A percentile compares a stretch with the other conserved stretches of the same genome.
These are phyloP conservation scores for Anodontia alba DNA, from an alignment of 2,888 invertebrate species.

Conservation along the genomic window DNA sequence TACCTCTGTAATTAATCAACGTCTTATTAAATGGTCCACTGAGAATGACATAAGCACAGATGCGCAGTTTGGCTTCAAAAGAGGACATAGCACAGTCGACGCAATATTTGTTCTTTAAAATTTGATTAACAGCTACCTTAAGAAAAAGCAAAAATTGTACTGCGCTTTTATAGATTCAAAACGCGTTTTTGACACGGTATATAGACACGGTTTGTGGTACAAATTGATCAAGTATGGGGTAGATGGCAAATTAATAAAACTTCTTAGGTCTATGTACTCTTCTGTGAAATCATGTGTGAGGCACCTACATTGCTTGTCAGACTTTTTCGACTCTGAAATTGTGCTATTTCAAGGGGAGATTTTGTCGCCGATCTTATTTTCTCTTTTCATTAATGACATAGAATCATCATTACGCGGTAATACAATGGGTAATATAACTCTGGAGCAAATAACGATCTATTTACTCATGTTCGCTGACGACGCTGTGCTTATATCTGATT, in stretches of 20 bases:
- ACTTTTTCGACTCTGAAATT: slow-evolving; percentile 14
- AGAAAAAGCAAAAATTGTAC: not conserved
- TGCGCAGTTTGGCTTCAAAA: slow-evolving; percentile 12
- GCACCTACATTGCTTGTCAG: not conserved
- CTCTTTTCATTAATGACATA: too few species aligned
- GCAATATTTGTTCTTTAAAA: slow-evolving; percentile 20
- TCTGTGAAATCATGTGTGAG: slow-evolving; percentile 10
- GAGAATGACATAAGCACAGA: slow-evolving; percentile 10
- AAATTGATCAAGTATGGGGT: too few species aligned
- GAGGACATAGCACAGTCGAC: not conserved
- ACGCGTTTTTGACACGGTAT: too few species aligned
- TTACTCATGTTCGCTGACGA: too few species aligned
- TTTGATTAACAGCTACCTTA: not conserved
- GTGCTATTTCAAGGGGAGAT: too few species aligned
- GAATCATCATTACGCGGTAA: too few species aligned
- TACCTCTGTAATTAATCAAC: slow-evolving; percentile 18
- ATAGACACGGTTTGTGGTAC: too few species aligned
- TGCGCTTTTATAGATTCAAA: too few species aligned
- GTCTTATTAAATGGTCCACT: slow-evolving; percentile 10
- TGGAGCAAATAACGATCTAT: too few species aligned
- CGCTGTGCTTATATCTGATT: not conserved
- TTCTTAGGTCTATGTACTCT: slow-evolving; percentile 9
- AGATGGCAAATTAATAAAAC: too few species aligned
- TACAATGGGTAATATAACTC: too few species aligned
- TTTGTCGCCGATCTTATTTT: too few species aligned